These are phyloP conservation scores for Itoplectis maculator DNA, from an alignment of 2,888 invertebrate genomes.

Conservation along the genomic window DNA sequence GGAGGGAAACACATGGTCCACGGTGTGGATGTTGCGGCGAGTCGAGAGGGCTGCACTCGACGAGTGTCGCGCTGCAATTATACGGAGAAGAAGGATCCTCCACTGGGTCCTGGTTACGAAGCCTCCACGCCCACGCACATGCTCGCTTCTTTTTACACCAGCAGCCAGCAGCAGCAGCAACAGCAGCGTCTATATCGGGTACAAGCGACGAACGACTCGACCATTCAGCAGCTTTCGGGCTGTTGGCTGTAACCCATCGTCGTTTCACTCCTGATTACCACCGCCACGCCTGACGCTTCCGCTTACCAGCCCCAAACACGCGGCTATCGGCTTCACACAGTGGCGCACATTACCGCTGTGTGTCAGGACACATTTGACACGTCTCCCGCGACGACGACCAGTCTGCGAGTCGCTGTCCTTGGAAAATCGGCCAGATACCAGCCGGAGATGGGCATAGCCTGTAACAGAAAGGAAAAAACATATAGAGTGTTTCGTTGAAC, in stretches of 20 bases:
- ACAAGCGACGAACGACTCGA: conserved; percentile 33
- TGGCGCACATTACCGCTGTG: background rate
- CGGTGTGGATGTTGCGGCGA: background rate
- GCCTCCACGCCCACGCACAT: conserved; percentile 55
- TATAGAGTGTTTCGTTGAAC: background rate
- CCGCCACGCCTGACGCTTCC: conserved; percentile 65
- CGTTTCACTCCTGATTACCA: conserved; percentile 69
- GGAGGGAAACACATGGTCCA: conserved; percentile 54
- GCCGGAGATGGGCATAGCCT: background rate
- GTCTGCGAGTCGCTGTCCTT: conserved; percentile 20
- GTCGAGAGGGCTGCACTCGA: conserved; percentile 12
- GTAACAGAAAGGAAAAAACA: background rate
- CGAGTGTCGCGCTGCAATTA: conserved; percentile 55
- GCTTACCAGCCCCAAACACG: conserved; percentile 24
- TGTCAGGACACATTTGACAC: conserved; percentile 35
- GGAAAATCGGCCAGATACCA: conserved; percentile 47
- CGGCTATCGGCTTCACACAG: conserved; percentile 3
- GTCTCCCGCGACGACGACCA: conserved; percentile 18
- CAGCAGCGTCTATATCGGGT: background rate
- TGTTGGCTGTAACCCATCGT: conserved; percentile 27
- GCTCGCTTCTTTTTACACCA: conserved; percentile 29
- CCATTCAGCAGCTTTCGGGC: conserved; percentile 50
- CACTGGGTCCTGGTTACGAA: conserved; percentile 28
- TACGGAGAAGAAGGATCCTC: conserved; percentile 60
- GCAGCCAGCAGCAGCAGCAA: background rate